A percentile compares a stretch with the other conserved stretches of the same genome.
Conservation (phyloP, 2,113 vertebrate genomes). For the Nanorana parkeri region DNA sequence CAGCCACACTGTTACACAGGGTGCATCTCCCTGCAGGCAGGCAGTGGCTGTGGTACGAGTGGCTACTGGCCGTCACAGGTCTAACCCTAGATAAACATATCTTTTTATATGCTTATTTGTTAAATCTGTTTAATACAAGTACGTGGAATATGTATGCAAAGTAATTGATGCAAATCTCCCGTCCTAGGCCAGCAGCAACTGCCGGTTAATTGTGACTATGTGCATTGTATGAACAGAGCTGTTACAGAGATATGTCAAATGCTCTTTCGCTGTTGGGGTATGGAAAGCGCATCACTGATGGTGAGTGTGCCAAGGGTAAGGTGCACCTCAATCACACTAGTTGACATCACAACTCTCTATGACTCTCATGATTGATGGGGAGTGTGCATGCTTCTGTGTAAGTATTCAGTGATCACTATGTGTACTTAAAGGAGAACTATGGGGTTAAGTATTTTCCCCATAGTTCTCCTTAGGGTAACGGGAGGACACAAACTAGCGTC, state of each 20-base stretch:
- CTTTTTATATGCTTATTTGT: too few relatives aligned
- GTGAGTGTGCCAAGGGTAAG: not conserved
- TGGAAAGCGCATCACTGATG: not conserved
- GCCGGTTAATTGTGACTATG: conserved; percentile 37
- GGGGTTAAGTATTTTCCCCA: too few relatives aligned
- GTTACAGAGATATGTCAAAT: conserved; percentile 52
- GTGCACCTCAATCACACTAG: not conserved
- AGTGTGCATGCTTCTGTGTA: not conserved
- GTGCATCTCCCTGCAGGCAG: too few relatives aligned
- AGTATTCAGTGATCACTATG: too few relatives aligned
- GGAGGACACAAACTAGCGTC: too few relatives aligned
- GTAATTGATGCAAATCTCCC: not conserved
- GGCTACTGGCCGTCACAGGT: too few relatives aligned
- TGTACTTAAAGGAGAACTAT: too few relatives aligned
- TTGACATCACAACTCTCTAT: not conserved
- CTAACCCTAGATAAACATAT: too few relatives aligned
- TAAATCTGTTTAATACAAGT: too few relatives aligned
- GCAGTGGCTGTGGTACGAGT: too few relatives aligned
- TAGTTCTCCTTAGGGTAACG: too few relatives aligned
- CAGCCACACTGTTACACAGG: too few relatives aligned
- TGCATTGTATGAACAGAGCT: conserved; percentile 60
- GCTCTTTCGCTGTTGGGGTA: conserved; percentile 58
- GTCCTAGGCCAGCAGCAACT: conserved; percentile 53
- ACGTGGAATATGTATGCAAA: not conserved
- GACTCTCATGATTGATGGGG: not conserved